Base-by-base conservation (phyloP, 1,140 invertebrate species). In the Drosophila biarmipes region DNA sequence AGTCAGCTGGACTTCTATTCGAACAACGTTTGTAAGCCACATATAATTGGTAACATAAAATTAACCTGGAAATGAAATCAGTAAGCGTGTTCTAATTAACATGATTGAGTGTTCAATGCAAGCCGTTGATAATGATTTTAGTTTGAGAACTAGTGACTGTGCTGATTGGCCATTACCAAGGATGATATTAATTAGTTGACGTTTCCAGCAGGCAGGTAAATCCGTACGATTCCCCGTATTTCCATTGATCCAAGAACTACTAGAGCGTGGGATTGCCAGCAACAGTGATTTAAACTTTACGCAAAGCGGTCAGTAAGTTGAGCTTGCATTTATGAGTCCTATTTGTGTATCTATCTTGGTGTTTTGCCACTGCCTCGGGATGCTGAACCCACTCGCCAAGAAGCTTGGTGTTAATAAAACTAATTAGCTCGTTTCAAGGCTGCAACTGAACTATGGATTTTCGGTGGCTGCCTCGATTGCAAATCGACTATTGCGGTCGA, bases 381-480 rank as follows among this genome's bases (percentile, higher is more conserved):
- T 15, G 40, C 17, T 12, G 14, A 45, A 5, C 19, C 19, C 31
- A 14, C 14, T 37, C 11, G 42, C 11, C 17, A 15, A 15, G 37
- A 42, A 29, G 11, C 42, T 31, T n/a, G 17, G 48, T 69, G 66
- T 55, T 68, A 69, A 69, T 69, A 48, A 40, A 34, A 46, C 66
- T 69, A 69, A 69, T 69, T 69, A 67, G 48, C 31, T 8, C 11
- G 19, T 31, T 54, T 31, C 15, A 17, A 43, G 14, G 11, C 5
- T 37, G 17, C 27, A 63, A 40, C n/a, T 29, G 58, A 40, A 62
- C 62, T 48, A 38, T 31, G 37, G 37, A 35, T n/a, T 11, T 14
- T 27, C 45, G 17, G 19, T 35, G 27, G 6, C 2, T 45, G 29
- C 5, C 17, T 6, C 11, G 45, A 12, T 59, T 45, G 53, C 6